Evolutionary conservation across 1,140 invertebrate genomes (phyloP).

Genomic region (Caenorhabditis latens): DNA sequence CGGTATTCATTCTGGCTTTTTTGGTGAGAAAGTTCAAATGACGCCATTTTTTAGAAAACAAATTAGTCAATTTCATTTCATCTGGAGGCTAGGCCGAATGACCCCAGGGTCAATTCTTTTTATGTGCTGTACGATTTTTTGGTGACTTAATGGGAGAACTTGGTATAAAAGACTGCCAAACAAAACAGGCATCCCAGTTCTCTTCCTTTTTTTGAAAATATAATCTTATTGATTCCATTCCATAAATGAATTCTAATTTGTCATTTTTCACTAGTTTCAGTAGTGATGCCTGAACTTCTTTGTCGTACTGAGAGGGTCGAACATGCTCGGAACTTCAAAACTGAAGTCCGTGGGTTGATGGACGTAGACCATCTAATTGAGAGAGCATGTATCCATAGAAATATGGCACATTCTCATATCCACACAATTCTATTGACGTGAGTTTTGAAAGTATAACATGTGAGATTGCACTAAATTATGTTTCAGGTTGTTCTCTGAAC

Average conservation of each 20-base stretch:
- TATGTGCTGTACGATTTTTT: too few relatives aligned
- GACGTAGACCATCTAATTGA: conserved; percentile 38
- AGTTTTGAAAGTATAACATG: background rate
- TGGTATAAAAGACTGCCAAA: too few relatives aligned
- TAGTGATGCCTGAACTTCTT: conserved; percentile 38
- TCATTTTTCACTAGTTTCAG: background rate
- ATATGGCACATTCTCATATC: conserved; percentile 38
- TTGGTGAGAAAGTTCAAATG: too few relatives aligned
- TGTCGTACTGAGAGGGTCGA: conserved; percentile 36
- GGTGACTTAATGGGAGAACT: too few relatives aligned
- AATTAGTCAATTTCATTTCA: too few relatives aligned
- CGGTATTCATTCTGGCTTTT: too few relatives aligned
- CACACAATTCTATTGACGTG: conserved; percentile 23
- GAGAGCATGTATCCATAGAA: conserved; percentile 28
- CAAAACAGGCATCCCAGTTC: too few relatives aligned
- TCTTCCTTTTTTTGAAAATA: too few relatives aligned
- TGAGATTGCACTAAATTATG: too few relatives aligned
- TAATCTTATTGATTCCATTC: background rate
- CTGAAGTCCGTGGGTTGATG: conserved; percentile 28
- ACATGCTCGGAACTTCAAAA: conserved; percentile 41
- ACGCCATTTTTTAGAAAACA: too few relatives aligned
- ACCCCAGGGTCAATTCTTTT: too few relatives aligned
- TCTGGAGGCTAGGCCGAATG: too few relatives aligned
- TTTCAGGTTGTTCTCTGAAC: conserved; percentile 19
- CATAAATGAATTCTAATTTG: background rate